Base-by-base conservation (phyloP, 2,888 invertebrate species). In the Scaptomyza tumidula region DNA sequence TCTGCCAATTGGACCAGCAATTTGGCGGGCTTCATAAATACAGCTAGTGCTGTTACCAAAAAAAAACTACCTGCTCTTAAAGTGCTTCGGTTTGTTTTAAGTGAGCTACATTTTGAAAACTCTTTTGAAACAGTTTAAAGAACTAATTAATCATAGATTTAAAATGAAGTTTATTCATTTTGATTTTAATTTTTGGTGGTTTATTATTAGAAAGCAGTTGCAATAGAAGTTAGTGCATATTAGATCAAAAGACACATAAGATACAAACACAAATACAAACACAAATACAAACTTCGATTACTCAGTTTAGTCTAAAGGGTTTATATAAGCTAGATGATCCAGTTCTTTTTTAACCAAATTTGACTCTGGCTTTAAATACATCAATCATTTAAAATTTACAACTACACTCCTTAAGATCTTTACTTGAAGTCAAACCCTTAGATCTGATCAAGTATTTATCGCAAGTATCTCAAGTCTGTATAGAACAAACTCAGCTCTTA, bases 11-110 rank as follows among this genome's bases (percentile, higher is more conserved):
- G 69, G 75, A 74, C 7, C 44, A 43, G 37, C 27, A 39, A 69
- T 68, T 78, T 75, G 75, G 78, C 78, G 75, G 75, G 78, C 69
- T 62, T 7, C 44, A 16, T 11, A 58, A 61, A 46, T 68, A n/a
- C 45, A 37, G 2, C 19, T 24, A 1, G 9, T 6, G 10, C 48
- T 43, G 33, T 11, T 24, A 3, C 46, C 27, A 7, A 24, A 41
- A 55, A 53, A 24, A 5, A 19, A 19, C 53, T 68, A 75, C 75
- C 75, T 78, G 69, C 19, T 1, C 11, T 16, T 16, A 10, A 13
- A 27, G 10, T 49, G 27, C 14, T 39, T 14, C 14, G 9, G 3
- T 44, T 43, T n/a, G 39, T 33, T 50, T 56, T 33, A 24, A 31
- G 13, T 33, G 16, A 31, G 13, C 16, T 49, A 13, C 4, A 13